Base-by-base conservation (phyloP, 23 tunicate species). In the Ascidia mentula region DNA sequence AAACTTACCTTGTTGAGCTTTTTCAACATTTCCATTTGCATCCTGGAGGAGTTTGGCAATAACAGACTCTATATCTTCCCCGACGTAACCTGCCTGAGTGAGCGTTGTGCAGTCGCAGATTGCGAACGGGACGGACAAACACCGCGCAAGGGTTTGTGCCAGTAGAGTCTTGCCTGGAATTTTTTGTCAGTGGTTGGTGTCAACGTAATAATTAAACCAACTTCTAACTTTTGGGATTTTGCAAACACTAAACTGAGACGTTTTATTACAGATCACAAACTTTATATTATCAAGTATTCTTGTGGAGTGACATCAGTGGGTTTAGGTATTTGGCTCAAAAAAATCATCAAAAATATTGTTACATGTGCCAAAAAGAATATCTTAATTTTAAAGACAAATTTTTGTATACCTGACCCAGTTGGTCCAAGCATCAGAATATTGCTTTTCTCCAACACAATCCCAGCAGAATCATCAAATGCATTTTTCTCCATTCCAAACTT, bases 51-150 rank as follows among this genome's bases (percentile, higher is more conserved):
- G 84, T 74, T 95, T 94, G 17, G 88, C 90, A 32, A 95, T 89
- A 6, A 95, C 98, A 4, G 98, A 95, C 71, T 95, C 98, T 36
- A 95, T 95, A 53, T 95, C 98, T 73, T 95, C 98, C 0, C 98
- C 98, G 40, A 95, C 98, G 61, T 95, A 95, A 9, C 98, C 98
- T 20, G 98, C 98, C 73, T 95, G 98, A 8, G 98, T 95, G 36
- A 95, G 77, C 1, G 98, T 89, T 40, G 98, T 95, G 88, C 98
- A 95, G 46, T 95, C 98, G 79, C 95, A 89, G 1, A 95, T 89
- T 20, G 98, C 98, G 78, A 89, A 95, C 38, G 98, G 98, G 0
- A 95, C 98, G 40, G 90, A 88, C 37, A 95, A 77, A 74, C 95
- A 95, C 18, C 81, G 85, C 5, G 98, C 98, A 0, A 95, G 72